Evolutionary conservation across 2,888 invertebrate genomes (phyloP).

Genomic region (Cosmopolites sordidus): DNA sequence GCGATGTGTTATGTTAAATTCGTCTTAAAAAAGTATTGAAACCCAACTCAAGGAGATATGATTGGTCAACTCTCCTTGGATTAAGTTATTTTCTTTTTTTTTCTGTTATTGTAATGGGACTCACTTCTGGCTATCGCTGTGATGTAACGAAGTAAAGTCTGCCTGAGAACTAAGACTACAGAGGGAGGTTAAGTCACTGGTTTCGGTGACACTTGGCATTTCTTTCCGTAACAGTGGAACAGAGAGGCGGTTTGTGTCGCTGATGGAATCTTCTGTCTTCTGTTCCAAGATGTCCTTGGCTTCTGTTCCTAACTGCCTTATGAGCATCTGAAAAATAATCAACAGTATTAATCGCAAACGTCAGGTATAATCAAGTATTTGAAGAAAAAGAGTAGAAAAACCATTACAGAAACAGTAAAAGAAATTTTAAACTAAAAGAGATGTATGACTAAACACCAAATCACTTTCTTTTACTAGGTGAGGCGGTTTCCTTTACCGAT

Average conservation of each 20-base stretch:
- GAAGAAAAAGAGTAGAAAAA: no score
- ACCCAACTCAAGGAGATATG: no score
- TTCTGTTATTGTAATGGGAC: constrained; percentile 12
- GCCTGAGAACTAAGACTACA: constrained; percentile 62
- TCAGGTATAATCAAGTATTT: no score
- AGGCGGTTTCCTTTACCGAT: no score
- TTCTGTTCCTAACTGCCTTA: constrained; percentile 64
- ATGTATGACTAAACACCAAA: no score
- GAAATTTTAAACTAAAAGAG: no score
- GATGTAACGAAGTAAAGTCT: constrained; percentile 53
- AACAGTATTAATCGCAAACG: neutral
- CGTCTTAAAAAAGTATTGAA: no score
- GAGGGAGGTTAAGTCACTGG: constrained; percentile 68
- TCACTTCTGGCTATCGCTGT: constrained; percentile 50
- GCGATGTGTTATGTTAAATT: neutral
- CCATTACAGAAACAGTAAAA: no score
- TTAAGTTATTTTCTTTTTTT: no score
- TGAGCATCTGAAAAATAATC: constrained; percentile 54
- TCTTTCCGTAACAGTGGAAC: constrained; percentile 53
- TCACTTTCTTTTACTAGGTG: no score
- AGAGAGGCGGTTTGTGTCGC: constrained; percentile 44
- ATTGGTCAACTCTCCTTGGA: no score
- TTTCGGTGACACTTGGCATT: constrained; percentile 61
- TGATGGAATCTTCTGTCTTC: constrained; percentile 42
- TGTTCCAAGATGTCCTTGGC: constrained; percentile 48